Evolutionary conservation across 53 echinoderm and acorn worm genomes (phyloP).

Genomic region (Holothuria scabra): DNA sequence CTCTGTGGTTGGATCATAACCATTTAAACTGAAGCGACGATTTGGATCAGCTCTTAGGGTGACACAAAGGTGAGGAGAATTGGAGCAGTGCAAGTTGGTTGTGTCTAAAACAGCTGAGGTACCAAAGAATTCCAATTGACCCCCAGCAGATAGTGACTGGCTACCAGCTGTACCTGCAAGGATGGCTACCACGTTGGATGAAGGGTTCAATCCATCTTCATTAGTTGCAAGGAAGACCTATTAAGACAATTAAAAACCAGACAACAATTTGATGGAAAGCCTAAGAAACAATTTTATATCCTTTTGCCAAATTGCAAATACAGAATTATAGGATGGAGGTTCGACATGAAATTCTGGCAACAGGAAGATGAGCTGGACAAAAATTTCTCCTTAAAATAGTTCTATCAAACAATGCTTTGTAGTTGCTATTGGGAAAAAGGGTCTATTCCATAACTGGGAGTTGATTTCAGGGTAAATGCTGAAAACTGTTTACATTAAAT

Average conservation of each 20-base stretch:
- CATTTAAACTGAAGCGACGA: neutral
- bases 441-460: too few species aligned
- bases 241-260: neutral
- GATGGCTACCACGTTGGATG: neutral
- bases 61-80: slow-evolving; percentile 4
- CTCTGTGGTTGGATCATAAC: neutral
- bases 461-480: too few species aligned
- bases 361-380: too few species aligned
- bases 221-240: slow-evolving; percentile 30
- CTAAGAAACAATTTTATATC: too few species aligned
- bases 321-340: too few species aligned
- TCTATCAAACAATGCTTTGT: too few species aligned
- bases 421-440: too few species aligned
- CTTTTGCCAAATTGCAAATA: too few species aligned
- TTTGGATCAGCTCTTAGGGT: neutral
- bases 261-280: too few species aligned
- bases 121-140: neutral
- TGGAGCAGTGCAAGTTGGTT: slow-evolving; percentile 10
- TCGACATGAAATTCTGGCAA: too few species aligned
- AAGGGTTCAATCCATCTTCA: neutral
- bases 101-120: slow-evolving; percentile 24
- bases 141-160: slow-evolving; percentile 4
- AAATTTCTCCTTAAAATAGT: too few species aligned
- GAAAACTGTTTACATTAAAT: too few species aligned
- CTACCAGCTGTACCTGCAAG: neutral